Evolutionary conservation across 2,113 vertebrate species (phyloP).

Genomic region (Raphicerus campestris): DNA sequence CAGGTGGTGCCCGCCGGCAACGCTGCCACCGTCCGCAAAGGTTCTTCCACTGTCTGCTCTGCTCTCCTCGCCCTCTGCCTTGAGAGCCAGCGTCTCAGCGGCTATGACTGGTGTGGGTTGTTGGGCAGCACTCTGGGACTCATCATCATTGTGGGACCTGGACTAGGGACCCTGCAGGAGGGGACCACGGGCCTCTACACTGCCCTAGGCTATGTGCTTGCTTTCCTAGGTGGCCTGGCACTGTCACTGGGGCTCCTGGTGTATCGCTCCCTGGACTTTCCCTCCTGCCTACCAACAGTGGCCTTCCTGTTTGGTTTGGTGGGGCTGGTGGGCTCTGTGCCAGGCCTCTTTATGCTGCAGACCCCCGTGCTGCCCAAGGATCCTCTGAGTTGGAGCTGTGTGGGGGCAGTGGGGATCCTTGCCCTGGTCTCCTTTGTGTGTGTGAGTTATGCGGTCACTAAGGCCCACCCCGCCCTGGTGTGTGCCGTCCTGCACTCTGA

Average conservation of each 20-base stretch:
- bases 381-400: conserved; percentile 68
- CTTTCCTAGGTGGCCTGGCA: conserved; percentile 68
- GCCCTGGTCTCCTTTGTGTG: conserved; percentile 69
- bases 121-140: conserved; percentile 70
- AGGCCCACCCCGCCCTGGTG: conserved; percentile 73
- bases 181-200: conserved; percentile 54
- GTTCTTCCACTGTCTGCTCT: conserved; percentile 73
- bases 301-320: conserved; percentile 72
- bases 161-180: conserved; percentile 59
- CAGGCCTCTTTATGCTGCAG: conserved; percentile 68
- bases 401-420: conserved; percentile 54
- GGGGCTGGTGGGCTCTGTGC: conserved; percentile 56
- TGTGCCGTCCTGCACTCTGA: conserved; percentile 73
- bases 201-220: conserved; percentile 59
- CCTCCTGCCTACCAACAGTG: conserved; percentile 62
- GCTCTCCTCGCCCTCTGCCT: conserved; percentile 68
- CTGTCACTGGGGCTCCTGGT: conserved; percentile 62
- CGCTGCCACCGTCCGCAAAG: conserved; percentile 70
- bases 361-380: conserved; percentile 53
- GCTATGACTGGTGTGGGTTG: conserved; percentile 71
- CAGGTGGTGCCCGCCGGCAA: conserved; percentile 70
- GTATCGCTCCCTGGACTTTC: conserved; percentile 66
- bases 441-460: conserved; percentile 70
- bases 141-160: conserved; percentile 74
- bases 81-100: conserved; percentile 43